Base-by-base conservation (phyloP, 1,140 invertebrate genomes). In the Lucilia sericata region DNA sequence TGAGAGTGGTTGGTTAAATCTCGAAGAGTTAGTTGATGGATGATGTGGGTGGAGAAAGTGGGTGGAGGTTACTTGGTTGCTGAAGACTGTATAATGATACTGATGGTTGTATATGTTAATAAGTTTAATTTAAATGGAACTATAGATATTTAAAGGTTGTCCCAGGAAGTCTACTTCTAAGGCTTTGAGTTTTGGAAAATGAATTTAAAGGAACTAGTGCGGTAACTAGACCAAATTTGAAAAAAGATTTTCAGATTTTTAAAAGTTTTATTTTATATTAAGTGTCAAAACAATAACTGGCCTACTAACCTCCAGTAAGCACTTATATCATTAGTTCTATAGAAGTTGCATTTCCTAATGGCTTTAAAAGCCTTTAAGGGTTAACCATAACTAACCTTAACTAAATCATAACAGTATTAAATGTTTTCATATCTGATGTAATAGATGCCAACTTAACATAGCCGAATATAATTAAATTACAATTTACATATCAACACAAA, bases 401-500 rank as follows among this genome's bases (percentile, higher is more conserved):
- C 42, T 42, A 10, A 10, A 7, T 5, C 42, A 42, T 42, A 3
- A 42, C 42, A 0, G 5, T 42, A 3, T 42, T 42, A 42, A 10
- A 42, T 42, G 10, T 42, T 42, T 42, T 42, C 7, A 7, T 42
- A 42, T 60, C 14, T 60, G 8, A n/a, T 60, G 2, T n/a, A n/a
- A 60, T 60, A n/a, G 55, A 60, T 60, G n/a, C 55, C 55, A 60
- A 60, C 55, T 60, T 60, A 60, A 60, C 17, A 14, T 14, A 60
- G 12, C 55, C 13, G n/a, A 60, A 60, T 60, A 17, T 60, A 60
- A 60, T 60, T 60, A 60, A 60, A 60, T 60, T 60, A 60, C 55
- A 60, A 60, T 60, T 60, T 60, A 60, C 55, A 60, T n/a, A 60
- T 60, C 55, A 60, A 60, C 55, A n/a, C 55, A 60, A 17, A 55